Percentiles rank a stretch among this genome's conserved stretches.
phyloP scores from a whole-genome alignment of 2,888 invertebrate species.

The Aphodius sticticus region DNA sequence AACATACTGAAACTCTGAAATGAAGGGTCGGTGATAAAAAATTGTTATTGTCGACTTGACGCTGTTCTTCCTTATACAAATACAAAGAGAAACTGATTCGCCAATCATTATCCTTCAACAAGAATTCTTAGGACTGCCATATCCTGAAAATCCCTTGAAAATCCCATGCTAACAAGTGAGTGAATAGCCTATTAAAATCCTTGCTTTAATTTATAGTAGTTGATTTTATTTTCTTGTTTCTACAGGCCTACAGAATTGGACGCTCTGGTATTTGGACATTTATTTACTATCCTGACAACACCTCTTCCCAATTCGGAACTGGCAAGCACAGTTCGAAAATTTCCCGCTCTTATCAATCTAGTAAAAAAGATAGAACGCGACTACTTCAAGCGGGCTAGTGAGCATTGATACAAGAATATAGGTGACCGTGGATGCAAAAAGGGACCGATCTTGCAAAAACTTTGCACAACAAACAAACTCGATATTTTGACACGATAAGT shows the following conservation, averaged over 20 bases:
- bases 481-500: too few relatives aligned
- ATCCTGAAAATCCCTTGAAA: neutral
- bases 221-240: constrained; percentile 38
- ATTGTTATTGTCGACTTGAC: neutral
- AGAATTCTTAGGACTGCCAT: neutral
- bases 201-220: neutral
- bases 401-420: neutral
- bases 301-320: constrained; percentile 83
- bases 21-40: neutral
- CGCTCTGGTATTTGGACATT: constrained; percentile 95
- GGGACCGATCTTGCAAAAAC: too few relatives aligned
- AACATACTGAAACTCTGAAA: too few relatives aligned
- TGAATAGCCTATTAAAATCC: constrained; percentile 5
- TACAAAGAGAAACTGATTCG: neutral
- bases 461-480: too few relatives aligned
- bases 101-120: neutral
- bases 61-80: too few relatives aligned
- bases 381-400: constrained; percentile 66
- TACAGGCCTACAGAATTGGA: constrained; percentile 93
- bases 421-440: constrained; percentile 10
- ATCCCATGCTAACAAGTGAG: neutral
- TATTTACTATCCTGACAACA: constrained; percentile 94
- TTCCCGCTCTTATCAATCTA: constrained; percentile 80
- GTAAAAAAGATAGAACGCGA: constrained; percentile 85
- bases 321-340: constrained; percentile 80